Evolutionary conservation across 2,113 vertebrate genomes (phyloP), one percentile per base, ranked within the genome.

Genomic region (Anser brachyrhynchus): DNA sequence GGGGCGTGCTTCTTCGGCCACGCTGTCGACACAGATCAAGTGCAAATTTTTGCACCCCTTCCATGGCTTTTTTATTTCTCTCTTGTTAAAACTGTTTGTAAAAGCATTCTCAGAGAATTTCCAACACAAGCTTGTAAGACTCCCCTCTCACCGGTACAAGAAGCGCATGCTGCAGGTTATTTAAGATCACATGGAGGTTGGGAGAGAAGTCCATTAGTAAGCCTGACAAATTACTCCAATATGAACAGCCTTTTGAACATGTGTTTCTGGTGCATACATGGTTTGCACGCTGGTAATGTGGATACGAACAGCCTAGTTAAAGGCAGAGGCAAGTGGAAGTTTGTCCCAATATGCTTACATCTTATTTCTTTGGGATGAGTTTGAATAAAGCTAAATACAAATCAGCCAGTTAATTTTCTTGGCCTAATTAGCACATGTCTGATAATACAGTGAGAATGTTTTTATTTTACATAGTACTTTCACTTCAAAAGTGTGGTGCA

Each of bases 401-500:
- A 26, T 92, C 93, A 93, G 61, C 52, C 78, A 72, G 59, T 80
- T 78, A 33, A n/a, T 73, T 84, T 72, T 90, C 92, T 90, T 65
- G 87, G 78, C 88, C 75, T 85, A 12, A 67, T 55, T 44, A 84
- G 62, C 76, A 62, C 2, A 43, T 54, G 1, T 91, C 65, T 29
- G 82, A 43, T 51, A 43, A 58, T 5, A 22, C 43, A 90, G 64
- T 54, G 89, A 87, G 87, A 84, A 29, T 78, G 90, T 64, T 90
- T 93, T 93, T 65, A n/a, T 87, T 90, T 96, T 80, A 11, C 28
- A 19, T 39, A 39, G 64, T 87, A 92, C 70, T 96, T 85, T 96
- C 95, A 83, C 69, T 90, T 74, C 57, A 22, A 35, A 92, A 96
- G 83, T n/a, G 71, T 85, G 76, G 70, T 94, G 89, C 91, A 93